Evolutionary conservation across 2,888 invertebrate genomes (phyloP).

Genomic region (Sinohyriopsis cumingii): DNA sequence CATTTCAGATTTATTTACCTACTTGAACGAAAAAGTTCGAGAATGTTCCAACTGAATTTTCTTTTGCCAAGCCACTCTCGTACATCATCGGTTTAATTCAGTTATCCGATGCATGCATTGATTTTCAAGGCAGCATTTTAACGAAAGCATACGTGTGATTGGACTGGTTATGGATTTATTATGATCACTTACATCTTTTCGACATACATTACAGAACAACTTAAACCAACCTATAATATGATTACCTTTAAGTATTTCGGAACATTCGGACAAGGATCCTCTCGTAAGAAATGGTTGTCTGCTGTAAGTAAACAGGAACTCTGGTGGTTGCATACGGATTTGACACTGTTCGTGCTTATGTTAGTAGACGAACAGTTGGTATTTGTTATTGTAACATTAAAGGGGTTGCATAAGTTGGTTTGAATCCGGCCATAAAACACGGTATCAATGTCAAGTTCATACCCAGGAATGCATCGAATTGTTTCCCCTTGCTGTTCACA

Average conservation of each 20-base stretch:
- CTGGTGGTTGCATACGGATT: conserved; percentile 26
- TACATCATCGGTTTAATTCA: too few species aligned
- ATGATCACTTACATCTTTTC: too few species aligned
- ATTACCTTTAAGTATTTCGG: conserved; percentile 40
- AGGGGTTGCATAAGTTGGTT: conserved; percentile 20
- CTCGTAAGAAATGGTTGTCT: conserved; percentile 18
- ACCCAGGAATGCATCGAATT: conserved; percentile 26
- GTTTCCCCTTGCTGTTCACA: conserved; percentile 18
- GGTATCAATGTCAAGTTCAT: conserved; percentile 22
- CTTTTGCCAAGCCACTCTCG: too few species aligned
- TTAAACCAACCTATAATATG: neutral
- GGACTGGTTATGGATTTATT: too few species aligned
- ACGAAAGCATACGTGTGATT: too few species aligned
- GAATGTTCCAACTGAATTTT: too few species aligned
- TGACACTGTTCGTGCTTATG: conserved; percentile 21
- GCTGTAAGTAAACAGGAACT: conserved; percentile 25
- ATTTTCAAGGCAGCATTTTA: too few species aligned
- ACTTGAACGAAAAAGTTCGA: too few species aligned
- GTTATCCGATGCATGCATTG: too few species aligned
- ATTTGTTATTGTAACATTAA: conserved; percentile 11
- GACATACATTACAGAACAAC: neutral
- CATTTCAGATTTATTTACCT: too few species aligned
- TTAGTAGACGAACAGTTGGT: conserved; percentile 21
- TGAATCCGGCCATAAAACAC: conserved; percentile 32
- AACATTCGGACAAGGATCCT: conserved; percentile 40